Conservation (phyloP, 1,140 invertebrate species). For the Geopemphigus sp. region DNA sequence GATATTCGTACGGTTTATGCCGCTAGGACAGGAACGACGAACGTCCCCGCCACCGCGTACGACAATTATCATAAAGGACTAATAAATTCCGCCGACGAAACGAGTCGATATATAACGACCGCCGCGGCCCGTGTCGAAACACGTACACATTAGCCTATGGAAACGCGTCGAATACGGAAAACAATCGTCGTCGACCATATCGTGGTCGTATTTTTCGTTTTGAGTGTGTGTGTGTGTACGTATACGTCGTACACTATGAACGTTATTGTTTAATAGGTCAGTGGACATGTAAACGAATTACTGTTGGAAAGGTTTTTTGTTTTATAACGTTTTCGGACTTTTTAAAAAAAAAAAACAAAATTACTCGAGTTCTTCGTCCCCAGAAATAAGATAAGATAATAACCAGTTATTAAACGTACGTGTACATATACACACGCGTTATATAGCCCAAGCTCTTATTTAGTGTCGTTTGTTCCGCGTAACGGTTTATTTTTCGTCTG, state of each 20-base stretch:
- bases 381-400: background rate
- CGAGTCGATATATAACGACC: no score
- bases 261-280: background rate
- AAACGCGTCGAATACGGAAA: no score
- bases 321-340: background rate
- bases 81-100: no score
- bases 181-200: background rate
- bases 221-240: background rate
- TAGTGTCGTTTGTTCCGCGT: background rate
- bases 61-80: no score
- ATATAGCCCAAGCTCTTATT: background rate
- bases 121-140: no score
- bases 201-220: background rate
- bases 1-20: no score
- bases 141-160: no score
- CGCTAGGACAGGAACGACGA: no score
- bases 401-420: background rate
- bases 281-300: background rate
- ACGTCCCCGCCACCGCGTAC: no score
- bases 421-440: background rate
- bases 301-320: conserved; percentile 10
- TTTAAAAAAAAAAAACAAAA: background rate
- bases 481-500: background rate
- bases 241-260: no score
- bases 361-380: no score